These are phyloP conservation scores for Olivierus martensii DNA, from an alignment of 1,140 invertebrate species.

Conservation along the genomic window DNA sequence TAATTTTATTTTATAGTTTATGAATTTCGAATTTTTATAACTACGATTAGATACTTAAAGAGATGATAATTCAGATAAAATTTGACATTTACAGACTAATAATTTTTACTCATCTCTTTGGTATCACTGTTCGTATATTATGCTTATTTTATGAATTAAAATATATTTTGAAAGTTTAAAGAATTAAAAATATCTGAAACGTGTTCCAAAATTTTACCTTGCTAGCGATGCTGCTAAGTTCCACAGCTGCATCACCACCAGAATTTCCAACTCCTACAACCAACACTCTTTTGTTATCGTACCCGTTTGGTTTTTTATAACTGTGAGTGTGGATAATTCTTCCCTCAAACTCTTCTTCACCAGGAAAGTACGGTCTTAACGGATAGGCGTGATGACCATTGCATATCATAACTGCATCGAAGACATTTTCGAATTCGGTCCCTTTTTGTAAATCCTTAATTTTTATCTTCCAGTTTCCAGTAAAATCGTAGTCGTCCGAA, in stretches of 20 bases:
- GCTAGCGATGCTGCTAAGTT: slow-evolving; percentile 33
- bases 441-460: background rate
- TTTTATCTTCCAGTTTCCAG: background rate
- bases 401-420: slow-evolving; percentile 33
- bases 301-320: slow-evolving; percentile 30
- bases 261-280: slow-evolving; percentile 42
- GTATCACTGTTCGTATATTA: no score
- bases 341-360: slow-evolving; percentile 32
- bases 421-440: slow-evolving; percentile 21
- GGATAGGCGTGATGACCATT: slow-evolving; percentile 24
- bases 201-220: slow-evolving; percentile 24
- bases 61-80: no score
- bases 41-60: no score
- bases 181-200: no score
- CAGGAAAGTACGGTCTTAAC: slow-evolving; percentile 5
- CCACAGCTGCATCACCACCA: slow-evolving; percentile 38
- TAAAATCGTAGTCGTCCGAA: background rate
- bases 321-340: no score
- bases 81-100: no score
- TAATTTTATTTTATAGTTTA: no score
- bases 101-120: slow-evolving; percentile 23
- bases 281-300: slow-evolving; percentile 31
- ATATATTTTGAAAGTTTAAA: no score
- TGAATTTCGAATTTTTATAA: no score
- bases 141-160: no score